These are phyloP conservation scores for Melinaea marsaeus DNA, from an alignment of 2,888 invertebrate species.

Conservation along the genomic window DNA sequence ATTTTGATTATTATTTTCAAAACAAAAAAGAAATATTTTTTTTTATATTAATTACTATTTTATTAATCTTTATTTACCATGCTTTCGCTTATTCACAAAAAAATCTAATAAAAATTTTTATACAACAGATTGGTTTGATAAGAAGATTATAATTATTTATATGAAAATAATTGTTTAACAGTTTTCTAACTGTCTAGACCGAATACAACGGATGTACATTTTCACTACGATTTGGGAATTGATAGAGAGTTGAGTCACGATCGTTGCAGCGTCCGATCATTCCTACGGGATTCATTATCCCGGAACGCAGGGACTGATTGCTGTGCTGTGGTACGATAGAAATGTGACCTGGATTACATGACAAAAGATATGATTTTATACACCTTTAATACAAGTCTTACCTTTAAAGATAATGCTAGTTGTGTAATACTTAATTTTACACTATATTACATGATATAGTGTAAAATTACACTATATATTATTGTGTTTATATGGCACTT, in stretches of 20 bases:
- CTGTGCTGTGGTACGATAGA: conserved; percentile 35
- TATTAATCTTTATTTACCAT: too few relatives aligned
- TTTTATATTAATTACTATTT: too few relatives aligned
- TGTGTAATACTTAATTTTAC: background rate
- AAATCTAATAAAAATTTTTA: background rate
- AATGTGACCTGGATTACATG: conserved; percentile 17
- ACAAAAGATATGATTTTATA: background rate
- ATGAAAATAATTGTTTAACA: background rate
- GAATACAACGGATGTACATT: conserved; percentile 32
- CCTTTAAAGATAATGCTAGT: background rate
- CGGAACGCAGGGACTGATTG: conserved; percentile 62
- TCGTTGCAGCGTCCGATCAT: conserved; percentile 59
- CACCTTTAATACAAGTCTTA: background rate
- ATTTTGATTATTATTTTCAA: too few relatives aligned
- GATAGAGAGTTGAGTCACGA: conserved; percentile 75
- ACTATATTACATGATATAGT: too few relatives aligned
- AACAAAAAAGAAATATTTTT: too few relatives aligned
- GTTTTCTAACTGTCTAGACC: conserved; percentile 16
- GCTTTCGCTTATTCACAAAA: too few relatives aligned
- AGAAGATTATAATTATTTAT: background rate
- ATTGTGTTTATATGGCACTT: too few relatives aligned
- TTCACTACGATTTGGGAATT: conserved; percentile 59
- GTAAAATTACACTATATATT: too few relatives aligned
- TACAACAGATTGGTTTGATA: background rate
- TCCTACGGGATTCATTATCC: conserved; percentile 74